A percentile compares a stretch with the other conserved stretches of the same genome.
Conservation (phyloP, 2,113 vertebrate species). For the Macquaria ambigua region DNA sequence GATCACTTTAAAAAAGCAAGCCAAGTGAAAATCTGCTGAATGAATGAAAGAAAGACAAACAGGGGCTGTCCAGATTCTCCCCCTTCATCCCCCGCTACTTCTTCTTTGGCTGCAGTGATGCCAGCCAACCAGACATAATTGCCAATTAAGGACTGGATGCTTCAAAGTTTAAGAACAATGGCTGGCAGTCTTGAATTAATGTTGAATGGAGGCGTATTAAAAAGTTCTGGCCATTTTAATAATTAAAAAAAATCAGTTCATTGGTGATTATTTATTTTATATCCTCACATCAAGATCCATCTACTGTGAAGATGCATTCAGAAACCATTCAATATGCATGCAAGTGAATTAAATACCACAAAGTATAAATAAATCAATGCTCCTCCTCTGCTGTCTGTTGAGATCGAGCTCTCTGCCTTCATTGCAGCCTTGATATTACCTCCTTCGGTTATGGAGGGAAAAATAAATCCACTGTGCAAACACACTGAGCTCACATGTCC, state of each 20-base stretch:
- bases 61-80: constrained; percentile 14
- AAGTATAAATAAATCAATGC: constrained; percentile 63
- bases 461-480: constrained; percentile 51
- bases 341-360: constrained; percentile 46
- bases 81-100: constrained; percentile 9
- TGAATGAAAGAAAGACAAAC: constrained; percentile 45
- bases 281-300: background rate
- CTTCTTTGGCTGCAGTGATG: constrained; percentile 48
- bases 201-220: constrained; percentile 59
- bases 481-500: constrained; percentile 44
- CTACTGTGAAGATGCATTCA: background rate
- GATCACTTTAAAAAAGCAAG: constrained; percentile 24
- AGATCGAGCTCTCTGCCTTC: constrained; percentile 21
- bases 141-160: constrained; percentile 67
- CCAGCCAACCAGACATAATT: constrained; percentile 71
- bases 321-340: constrained; percentile 44
- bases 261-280: constrained; percentile 7
- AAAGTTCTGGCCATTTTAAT: constrained; percentile 49
- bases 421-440: constrained; percentile 16
- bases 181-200: constrained; percentile 53
- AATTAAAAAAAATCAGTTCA: constrained; percentile 4
- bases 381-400: constrained; percentile 29
- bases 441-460: constrained; percentile 30
- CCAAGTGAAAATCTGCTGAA: constrained; percentile 39
- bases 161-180: constrained; percentile 74